Evolutionary conservation across 2,888 invertebrate species (phyloP), one percentile per base, ranked within the genome.

Genomic region (Aspidapion aeneum): DNA sequence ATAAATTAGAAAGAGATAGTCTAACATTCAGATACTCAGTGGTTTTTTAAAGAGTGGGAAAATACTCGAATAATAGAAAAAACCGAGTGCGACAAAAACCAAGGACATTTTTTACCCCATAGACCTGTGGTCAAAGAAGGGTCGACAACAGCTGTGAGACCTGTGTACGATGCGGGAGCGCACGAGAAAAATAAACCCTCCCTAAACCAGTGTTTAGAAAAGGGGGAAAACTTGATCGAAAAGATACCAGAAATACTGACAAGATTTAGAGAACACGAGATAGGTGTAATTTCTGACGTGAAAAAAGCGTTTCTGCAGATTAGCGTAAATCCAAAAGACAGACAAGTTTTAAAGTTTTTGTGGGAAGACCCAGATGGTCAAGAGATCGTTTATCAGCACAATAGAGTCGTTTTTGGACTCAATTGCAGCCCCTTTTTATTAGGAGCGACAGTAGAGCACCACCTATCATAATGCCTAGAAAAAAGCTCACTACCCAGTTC

Each of bases 151-250:
- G 49, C 49, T 12, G 63, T 72, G 7, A 60, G 71, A 21, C 72
- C 71, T 0, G 71, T 73, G 1, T 73, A 74, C 35, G 73, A 73
- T 60, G 72, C 72, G 0, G 74, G 72, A 1, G 69, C 71, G 1
- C 50, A 56, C 18, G 66, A 62, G 21, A 68, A 68, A 21, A 66
- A 63, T 1, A 62, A 62, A 9, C 70, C 70, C 1, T 70, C 72
- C 1, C 55, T 74, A 5, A 74, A 73, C 59, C 63, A 70, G n/a
- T 71, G 70, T 59, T 49, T 67, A 1, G 66, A 68, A 54, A 70
- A 66, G 51, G 65, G 69, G 3, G 57, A 51, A 17, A 65, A 69
- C 22, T 21, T 61, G 52, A 70, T 70, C 58, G 62, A 62, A 22
- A 2, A 50, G 5, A 64, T 66, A 12, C 63, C 61, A n/a, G 19